phyloP scores from a whole-genome alignment of 2,888 invertebrate genomes.

The Xestia ashworthii region DNA sequence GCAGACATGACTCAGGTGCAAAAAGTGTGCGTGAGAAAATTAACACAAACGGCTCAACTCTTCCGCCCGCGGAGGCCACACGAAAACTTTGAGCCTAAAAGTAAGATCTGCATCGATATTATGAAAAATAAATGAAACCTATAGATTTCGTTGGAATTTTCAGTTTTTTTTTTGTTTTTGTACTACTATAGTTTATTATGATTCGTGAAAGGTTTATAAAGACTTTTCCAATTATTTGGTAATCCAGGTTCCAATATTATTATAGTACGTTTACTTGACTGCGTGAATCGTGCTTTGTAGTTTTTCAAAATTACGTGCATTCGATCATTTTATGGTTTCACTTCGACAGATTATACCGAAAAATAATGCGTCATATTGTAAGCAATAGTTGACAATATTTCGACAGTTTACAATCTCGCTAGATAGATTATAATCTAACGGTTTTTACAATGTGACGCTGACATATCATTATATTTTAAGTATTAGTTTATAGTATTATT shows the following conservation, averaged over 20 bases:
- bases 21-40: constrained; percentile 68
- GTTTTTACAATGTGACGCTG: too few species aligned
- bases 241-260: too few species aligned
- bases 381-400: too few species aligned
- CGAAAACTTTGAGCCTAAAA: constrained; percentile 35
- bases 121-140: constrained; percentile 5
- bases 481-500: too few species aligned
- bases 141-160: background rate
- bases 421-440: too few species aligned
- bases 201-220: background rate
- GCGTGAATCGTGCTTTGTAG: background rate
- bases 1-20: constrained; percentile 57
- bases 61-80: constrained; percentile 65
- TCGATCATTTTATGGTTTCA: too few species aligned
- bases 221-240: background rate
- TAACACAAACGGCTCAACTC: constrained; percentile 59
- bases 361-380: too few species aligned
- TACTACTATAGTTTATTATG: background rate
- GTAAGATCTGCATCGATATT: constrained; percentile 42
- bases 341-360: too few species aligned
- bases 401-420: too few species aligned
- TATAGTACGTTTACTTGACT: background rate
- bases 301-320: background rate
- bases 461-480: too few species aligned
- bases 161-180: background rate